phyloP scores from a whole-genome alignment of 2,797 vertebrate genomes.

The Eurystomus glaucurus region DNA sequence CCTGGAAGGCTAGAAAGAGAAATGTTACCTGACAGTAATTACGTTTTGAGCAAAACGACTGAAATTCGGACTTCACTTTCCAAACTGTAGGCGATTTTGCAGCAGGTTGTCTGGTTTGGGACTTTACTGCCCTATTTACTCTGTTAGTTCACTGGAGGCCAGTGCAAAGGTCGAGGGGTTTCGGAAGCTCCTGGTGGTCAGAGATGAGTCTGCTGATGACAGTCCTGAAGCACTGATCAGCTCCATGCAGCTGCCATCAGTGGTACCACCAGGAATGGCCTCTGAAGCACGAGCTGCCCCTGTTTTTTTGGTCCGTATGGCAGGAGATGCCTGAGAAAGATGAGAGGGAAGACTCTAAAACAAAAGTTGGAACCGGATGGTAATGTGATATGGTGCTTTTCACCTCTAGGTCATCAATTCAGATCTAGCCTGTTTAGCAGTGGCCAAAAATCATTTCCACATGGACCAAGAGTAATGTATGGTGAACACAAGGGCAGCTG shows the following conservation, averaged over 20 bases:
- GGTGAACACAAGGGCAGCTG: conserved; percentile 7
- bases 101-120: not conserved
- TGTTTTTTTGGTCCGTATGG: rapidly evolving
- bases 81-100: not conserved
- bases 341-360: conserved; percentile 22
- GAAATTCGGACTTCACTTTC: not conserved
- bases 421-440: conserved; percentile 8
- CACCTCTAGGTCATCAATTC: conserved; percentile 58
- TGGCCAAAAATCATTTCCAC: conserved; percentile 67
- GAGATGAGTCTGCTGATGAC: not conserved
- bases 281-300: not conserved
- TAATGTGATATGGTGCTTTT: conserved; percentile 50
- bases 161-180: not conserved
- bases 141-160: not conserved
- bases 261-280: not conserved
- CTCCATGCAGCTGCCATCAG: not conserved
- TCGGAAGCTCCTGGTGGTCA: not conserved
- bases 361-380: conserved; percentile 3
- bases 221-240: not conserved
- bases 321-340: not conserved
- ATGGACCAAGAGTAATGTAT: conserved; percentile 2
- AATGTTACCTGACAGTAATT: not conserved
- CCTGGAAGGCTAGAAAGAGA: not conserved
- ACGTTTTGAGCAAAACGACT: not conserved
- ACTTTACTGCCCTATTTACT: not conserved